phyloP scores from a whole-genome alignment of 35 echinoderm and acorn worm genomes.

The Apostichopus parvimensis region DNA sequence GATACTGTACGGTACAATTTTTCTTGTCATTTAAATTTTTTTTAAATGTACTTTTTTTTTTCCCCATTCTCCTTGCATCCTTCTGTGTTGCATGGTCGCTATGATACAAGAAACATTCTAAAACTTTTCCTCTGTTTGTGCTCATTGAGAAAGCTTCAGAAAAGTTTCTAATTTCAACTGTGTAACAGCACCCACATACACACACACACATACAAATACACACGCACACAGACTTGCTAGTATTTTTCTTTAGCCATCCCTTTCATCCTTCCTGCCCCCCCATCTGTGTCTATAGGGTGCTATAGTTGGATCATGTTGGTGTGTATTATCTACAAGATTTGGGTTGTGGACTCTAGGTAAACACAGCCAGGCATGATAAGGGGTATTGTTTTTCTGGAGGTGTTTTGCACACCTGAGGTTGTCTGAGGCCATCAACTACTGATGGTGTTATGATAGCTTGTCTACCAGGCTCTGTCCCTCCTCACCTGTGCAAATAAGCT shows the following conservation, averaged over 20 bases:
- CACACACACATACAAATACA: not conserved
- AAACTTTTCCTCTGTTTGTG: not conserved
- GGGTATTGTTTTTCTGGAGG: conserved; percentile 19
- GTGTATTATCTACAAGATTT: not conserved
- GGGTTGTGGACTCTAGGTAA: not conserved
- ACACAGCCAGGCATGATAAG: conserved; percentile 13
- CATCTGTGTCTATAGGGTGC: no score
- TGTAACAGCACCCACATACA: not conserved
- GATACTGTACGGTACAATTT: no score
- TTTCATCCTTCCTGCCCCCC: not conserved
- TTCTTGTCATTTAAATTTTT: not conserved
- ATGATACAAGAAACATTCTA: not conserved
- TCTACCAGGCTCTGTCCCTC: conserved; percentile 21
- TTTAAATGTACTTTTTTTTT: not conserved
- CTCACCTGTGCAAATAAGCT: conserved; percentile 48
- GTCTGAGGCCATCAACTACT: conserved; percentile 4
- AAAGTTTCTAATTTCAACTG: not conserved
- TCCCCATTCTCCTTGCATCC: not conserved
- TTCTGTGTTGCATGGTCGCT: not conserved
- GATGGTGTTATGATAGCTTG: conserved; percentile 41
- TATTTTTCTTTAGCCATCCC: no score
- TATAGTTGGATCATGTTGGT: not conserved
- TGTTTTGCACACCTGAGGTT: not conserved
- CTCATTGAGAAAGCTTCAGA: not conserved
- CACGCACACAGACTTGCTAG: not conserved